These are phyloP conservation scores for Carterocephalus palaemon DNA, from an alignment of 2,888 invertebrate genomes.

Conservation along the genomic window DNA sequence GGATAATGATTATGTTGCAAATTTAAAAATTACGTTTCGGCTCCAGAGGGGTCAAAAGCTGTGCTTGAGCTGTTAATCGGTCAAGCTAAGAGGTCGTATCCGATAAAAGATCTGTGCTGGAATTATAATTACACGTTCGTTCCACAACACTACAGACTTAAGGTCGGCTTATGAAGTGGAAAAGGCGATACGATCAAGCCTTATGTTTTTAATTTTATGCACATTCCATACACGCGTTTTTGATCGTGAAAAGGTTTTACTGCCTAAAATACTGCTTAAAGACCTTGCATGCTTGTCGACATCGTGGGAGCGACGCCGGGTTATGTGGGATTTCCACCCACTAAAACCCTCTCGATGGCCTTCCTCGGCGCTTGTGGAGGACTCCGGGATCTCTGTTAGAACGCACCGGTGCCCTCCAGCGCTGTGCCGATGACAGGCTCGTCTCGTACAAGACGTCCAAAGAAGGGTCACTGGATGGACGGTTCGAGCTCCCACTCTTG, in stretches of 20 bases:
- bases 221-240: constrained; percentile 13
- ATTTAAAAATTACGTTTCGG: neutral
- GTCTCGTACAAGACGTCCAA: no score
- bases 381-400: no score
- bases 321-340: no score
- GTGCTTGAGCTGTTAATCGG: constrained; percentile 6
- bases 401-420: no score
- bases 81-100: constrained; percentile 16
- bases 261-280: no score
- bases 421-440: no score
- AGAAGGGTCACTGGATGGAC: no score
- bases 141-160: constrained; percentile 3
- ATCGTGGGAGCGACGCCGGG: no score
- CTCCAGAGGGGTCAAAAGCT: constrained; percentile 1
- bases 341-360: neutral
- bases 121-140: constrained; percentile 23
- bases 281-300: no score
- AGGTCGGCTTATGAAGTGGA: constrained; percentile 5
- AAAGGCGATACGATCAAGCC: constrained; percentile 20
- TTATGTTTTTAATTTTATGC: constrained; percentile 20
- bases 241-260: constrained; percentile 3
- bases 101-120: constrained; percentile 19
- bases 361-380: no score
- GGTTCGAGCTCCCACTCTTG: no score
- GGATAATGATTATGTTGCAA: neutral